Base-by-base conservation (phyloP, 2,888 invertebrate species). In the Cryptocheilus praepositus region DNA sequence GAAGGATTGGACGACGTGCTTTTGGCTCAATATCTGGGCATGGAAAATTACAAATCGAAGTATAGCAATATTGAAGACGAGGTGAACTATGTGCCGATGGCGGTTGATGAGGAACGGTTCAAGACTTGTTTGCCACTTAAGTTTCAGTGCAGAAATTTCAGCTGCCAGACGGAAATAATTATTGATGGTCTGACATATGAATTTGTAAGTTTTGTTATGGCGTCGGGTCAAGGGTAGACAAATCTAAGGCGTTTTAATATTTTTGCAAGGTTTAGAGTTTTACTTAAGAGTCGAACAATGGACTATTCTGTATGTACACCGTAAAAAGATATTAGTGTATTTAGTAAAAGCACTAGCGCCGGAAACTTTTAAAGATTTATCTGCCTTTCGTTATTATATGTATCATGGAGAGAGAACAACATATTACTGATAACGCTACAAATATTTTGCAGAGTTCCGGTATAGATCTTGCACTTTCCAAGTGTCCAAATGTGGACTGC, bases 1-100 rank as follows among this genome's bases (percentile, higher is more conserved):
- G 97, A 98, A 75, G 98, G 97, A 13, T 95, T 96, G 74, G 98
- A 98, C 89, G 93, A 95, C 2, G 95, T 95, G 59, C 92, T 95
- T 72, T 93, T 99, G 70, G 99, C 99, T 0, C 94, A 95, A 83
- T 94, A 95, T 86, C 91, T 99, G 65, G 98, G 98, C 80, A 88
- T 93, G 16, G 21, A 52, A 52, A 46, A 7, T 36, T 51, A 45
- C 51, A 51, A 0, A 11, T 36, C 7, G 49, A 36, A 5, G 0
- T 61, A n/a, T 45, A 28, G 5, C 49, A 55, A 62, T 62, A 52
- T 28, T 43, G 25, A 28, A 21, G 36, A 36, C 43, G 13, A 36
- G 7, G 8, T 36, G 36, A 36, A 11, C 13, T 36, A 83, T 22
- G 75, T 86, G 19, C 83, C 87, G 11, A 73, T 89, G 21, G 74